Percentiles rank a stretch among this genome's conserved stretches.
Evolutionary conservation across 2,113 vertebrate species (phyloP).

Genomic region (Solea senegalensis): DNA sequence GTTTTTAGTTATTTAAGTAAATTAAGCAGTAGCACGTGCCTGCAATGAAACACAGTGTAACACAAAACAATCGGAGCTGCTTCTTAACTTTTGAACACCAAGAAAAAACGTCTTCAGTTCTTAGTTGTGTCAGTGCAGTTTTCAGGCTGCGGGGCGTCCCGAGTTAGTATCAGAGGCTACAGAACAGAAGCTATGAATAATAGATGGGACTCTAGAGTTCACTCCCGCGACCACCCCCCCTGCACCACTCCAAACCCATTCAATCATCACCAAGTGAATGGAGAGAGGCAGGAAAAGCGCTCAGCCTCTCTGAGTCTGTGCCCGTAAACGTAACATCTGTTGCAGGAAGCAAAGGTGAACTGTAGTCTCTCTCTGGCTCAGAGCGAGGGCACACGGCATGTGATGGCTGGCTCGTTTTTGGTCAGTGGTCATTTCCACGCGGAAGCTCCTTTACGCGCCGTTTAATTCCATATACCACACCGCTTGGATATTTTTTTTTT

Average conservation of each 20-base stretch:
- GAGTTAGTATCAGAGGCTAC: no score
- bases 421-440: conserved; percentile 22
- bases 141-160: no score
- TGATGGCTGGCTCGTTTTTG: conserved; percentile 20
- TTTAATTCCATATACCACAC: background rate
- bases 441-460: conserved; percentile 16
- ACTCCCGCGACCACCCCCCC: background rate
- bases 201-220: conserved; percentile 15
- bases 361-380: conserved; percentile 1
- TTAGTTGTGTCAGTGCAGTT: no score
- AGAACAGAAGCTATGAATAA: conserved; percentile 30
- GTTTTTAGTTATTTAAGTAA: no score
- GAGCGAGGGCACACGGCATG: conserved; percentile 2
- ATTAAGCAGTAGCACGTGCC: no score
- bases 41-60: no score
- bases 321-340: conserved; percentile 59
- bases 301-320: conserved; percentile 23
- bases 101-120: no score
- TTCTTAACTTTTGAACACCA: no score
- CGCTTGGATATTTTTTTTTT: background rate
- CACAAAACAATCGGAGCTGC: no score
- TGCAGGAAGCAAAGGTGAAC: conserved; percentile 36
- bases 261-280: conserved; percentile 69
- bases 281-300: conserved; percentile 31
- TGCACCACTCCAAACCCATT: background rate